Percentiles rank a stretch among this genome's conserved stretches.
Evolutionary conservation across 2,113 vertebrate species (phyloP).

Genomic region (Bucco capensis): DNA sequence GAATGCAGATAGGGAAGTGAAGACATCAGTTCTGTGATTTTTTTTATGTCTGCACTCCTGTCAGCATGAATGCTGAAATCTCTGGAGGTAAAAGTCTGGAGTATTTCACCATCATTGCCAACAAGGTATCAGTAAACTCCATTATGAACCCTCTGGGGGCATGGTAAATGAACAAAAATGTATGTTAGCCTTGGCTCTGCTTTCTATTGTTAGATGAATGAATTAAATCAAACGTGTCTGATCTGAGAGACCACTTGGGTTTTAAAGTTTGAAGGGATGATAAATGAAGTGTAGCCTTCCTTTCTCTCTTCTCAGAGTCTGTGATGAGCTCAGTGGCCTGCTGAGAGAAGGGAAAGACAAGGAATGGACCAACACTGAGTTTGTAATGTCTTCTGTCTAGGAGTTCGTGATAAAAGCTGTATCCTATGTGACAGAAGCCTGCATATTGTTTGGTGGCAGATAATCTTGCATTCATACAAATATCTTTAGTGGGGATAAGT

Average conservation of each 20-base stretch:
- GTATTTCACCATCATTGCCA: slow-evolving; percentile 13
- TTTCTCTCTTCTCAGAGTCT: background rate
- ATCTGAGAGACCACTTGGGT: background rate
- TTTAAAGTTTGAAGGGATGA: slow-evolving; percentile 38
- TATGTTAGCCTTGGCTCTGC: slow-evolving; percentile 17
- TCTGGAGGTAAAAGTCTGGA: slow-evolving; percentile 10
- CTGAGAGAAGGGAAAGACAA: background rate
- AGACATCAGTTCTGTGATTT: background rate
- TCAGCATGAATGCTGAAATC: slow-evolving; percentile 24
- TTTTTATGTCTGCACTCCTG: background rate
- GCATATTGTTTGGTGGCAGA: background rate
- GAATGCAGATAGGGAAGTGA: slow-evolving; percentile 2
- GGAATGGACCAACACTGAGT: background rate
- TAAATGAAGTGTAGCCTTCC: slow-evolving; percentile 6
- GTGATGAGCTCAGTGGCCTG: background rate
- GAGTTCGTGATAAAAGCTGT: background rate
- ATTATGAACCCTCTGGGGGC: background rate
- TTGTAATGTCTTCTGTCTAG: background rate
- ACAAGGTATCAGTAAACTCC: slow-evolving; percentile 40
- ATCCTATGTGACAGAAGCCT: background rate
- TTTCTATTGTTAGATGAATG: slow-evolving; percentile 17
- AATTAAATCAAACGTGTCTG: slow-evolving; percentile 37
- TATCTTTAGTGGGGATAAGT: background rate
- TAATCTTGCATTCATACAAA: background rate
- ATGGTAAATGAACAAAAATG: background rate